Percentiles rank a stretch among this genome's conserved stretches.
Evolutionary conservation across 2,113 vertebrate species (phyloP).

Genomic region (Alethe castanea): DNA sequence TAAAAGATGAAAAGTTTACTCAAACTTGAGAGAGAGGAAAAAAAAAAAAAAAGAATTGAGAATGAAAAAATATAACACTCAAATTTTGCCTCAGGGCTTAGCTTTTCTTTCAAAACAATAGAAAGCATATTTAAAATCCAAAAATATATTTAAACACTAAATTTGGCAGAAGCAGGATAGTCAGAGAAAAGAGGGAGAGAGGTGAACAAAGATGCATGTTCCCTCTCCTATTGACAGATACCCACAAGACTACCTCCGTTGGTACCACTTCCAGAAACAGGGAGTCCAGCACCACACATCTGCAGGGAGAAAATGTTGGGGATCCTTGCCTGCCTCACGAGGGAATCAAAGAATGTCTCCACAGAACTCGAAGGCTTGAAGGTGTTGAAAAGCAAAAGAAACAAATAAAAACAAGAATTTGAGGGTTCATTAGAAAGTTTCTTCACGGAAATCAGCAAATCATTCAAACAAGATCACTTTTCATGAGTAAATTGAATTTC

Average conservation of each 20-base stretch:
- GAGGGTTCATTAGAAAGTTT: not conserved
- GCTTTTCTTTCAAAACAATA: not conserved
- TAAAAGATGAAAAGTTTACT: not conserved
- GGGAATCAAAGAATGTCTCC: slow-evolving; percentile 93
- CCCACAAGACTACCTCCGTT: slow-evolving; percentile 94
- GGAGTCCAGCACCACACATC: slow-evolving; percentile 91
- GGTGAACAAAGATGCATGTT: slow-evolving; percentile 15
- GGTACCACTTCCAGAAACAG: slow-evolving; percentile 74
- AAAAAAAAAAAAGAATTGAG: not conserved
- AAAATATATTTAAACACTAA: not conserved
- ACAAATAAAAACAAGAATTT: not conserved
- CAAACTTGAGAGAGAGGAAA: not conserved
- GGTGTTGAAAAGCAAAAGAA: slow-evolving; percentile 1
- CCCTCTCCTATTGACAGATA: slow-evolving; percentile 72
- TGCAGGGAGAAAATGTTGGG: slow-evolving; percentile 94
- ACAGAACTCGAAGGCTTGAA: slow-evolving; percentile 90
- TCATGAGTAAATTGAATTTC: not conserved
- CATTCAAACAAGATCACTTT: not conserved
- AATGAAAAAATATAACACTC: not conserved
- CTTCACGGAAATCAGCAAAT: not conserved
- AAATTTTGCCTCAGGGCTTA: not conserved
- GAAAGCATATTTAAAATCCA: not conserved
- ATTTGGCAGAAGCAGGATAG: not conserved
- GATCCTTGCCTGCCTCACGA: slow-evolving; percentile 86
- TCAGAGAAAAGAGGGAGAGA: slow-evolving; percentile 13